phyloP scores from a whole-genome alignment of 2,888 invertebrate species.

The Actias luna region DNA sequence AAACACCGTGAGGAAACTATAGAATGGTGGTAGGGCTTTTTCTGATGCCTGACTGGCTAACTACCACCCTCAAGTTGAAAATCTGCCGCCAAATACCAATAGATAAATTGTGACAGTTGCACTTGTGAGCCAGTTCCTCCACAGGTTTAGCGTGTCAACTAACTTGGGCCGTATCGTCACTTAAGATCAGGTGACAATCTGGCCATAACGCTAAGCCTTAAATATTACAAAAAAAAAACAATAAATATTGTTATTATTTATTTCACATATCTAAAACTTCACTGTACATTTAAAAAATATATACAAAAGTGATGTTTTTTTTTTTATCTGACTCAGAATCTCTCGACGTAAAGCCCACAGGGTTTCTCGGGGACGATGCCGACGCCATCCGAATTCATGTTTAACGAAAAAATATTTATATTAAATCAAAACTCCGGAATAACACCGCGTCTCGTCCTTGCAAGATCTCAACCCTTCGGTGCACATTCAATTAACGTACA shows the following conservation, averaged over 20 bases:
- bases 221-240: too few species aligned
- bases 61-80: too few species aligned
- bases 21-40: too few species aligned
- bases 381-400: not conserved
- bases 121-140: too few species aligned
- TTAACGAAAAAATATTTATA: slow-evolving; percentile 1
- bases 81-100: too few species aligned
- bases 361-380: not conserved
- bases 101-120: too few species aligned
- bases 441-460: slow-evolving; percentile 28
- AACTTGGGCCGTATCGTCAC: too few species aligned
- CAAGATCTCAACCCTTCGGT: slow-evolving; percentile 51
- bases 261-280: not conserved
- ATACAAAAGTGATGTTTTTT: not conserved
- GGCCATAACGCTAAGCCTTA: too few species aligned
- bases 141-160: too few species aligned
- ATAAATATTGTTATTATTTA: not conserved
- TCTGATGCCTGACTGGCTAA: too few species aligned
- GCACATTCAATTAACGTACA: slow-evolving; percentile 60
- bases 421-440: slow-evolving; percentile 33
- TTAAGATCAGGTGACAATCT: too few species aligned
- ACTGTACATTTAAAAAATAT: not conserved
- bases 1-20: too few species aligned
- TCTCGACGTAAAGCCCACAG: not conserved
- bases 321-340: not conserved